Percentiles rank a stretch among this genome's conserved stretches.
phyloP scores from a whole-genome alignment of 2,888 invertebrate genomes.

The Lepidocyrtinus sp. region DNA sequence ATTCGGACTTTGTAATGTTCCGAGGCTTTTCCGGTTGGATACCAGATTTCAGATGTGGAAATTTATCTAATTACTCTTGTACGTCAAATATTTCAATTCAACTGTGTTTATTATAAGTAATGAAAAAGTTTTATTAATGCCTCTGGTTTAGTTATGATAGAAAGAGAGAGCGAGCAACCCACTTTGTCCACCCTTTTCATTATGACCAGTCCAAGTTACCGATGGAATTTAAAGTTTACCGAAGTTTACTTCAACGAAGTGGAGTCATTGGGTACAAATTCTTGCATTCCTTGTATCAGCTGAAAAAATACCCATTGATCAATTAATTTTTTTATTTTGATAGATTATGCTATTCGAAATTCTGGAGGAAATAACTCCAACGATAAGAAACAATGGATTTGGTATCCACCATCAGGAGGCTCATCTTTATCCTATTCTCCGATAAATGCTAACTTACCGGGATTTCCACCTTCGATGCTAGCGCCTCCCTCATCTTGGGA shows the following conservation, averaged over 20 bases:
- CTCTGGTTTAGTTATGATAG: constrained; percentile 54
- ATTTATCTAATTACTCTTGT: constrained; percentile 64
- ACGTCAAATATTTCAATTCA: too few species aligned
- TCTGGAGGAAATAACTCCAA: background rate
- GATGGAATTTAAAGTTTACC: constrained; percentile 62
- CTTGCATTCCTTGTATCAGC: too few species aligned
- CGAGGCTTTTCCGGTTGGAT: constrained; percentile 63
- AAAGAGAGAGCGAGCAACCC: constrained; percentile 60
- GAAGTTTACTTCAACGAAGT: constrained; percentile 58
- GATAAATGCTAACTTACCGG: background rate
- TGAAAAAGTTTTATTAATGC: constrained; percentile 2
- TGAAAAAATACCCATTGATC: background rate
- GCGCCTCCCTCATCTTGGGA: constrained; percentile 21
- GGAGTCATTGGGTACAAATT: constrained; percentile 47
- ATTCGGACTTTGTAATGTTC: constrained; percentile 64
- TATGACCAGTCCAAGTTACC: constrained; percentile 62
- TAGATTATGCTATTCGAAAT: constrained; percentile 35
- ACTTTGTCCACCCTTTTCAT: constrained; percentile 57
- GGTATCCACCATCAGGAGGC: constrained; percentile 26
- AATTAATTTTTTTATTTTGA: background rate
- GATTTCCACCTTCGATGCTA: constrained; percentile 1
- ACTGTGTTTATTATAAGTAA: too few species aligned
- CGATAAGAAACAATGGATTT: constrained; percentile 38
- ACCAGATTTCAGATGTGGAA: constrained; percentile 65
- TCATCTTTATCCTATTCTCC: background rate